Evolutionary conservation across 2,797 vertebrate species (phyloP).

Genomic region (Trematomus bernacchii): DNA sequence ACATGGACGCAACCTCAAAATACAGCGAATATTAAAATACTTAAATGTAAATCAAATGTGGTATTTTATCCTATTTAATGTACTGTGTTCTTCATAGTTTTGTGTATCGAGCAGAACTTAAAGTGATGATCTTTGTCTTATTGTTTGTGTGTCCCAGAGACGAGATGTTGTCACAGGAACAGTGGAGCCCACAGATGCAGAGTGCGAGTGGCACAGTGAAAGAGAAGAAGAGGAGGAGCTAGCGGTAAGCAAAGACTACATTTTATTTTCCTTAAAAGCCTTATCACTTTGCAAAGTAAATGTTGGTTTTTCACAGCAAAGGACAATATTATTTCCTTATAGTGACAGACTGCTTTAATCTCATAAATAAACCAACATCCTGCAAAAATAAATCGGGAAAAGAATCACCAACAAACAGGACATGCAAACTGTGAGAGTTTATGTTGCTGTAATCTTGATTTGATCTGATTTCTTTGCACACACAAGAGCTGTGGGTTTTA

Average conservation of each 20-base stretch:
- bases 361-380: neutral
- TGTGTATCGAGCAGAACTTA: too few relatives aligned
- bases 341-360: neutral
- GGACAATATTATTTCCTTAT: neutral
- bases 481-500: neutral
- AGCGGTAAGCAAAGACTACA: conserved; percentile 87
- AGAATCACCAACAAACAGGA: neutral
- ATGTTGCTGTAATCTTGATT: neutral
- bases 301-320: neutral
- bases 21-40: too few relatives aligned
- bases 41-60: too few relatives aligned
- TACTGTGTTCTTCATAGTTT: too few relatives aligned
- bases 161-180: conserved; percentile 91
- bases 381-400: neutral
- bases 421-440: neutral
- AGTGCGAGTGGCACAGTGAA: conserved; percentile 96
- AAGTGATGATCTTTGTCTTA: neutral
- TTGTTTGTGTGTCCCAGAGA: conserved; percentile 83
- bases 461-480: neutral
- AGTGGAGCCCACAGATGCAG: conserved; percentile 94
- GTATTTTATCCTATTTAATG: too few relatives aligned
- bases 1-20: too few relatives aligned
- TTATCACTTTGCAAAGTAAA: neutral
- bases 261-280: neutral
- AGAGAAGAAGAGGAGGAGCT: conserved; percentile 94